Evolutionary conservation across 1,140 invertebrate species (phyloP).

Genomic region (Tetragonula clypearis): DNA sequence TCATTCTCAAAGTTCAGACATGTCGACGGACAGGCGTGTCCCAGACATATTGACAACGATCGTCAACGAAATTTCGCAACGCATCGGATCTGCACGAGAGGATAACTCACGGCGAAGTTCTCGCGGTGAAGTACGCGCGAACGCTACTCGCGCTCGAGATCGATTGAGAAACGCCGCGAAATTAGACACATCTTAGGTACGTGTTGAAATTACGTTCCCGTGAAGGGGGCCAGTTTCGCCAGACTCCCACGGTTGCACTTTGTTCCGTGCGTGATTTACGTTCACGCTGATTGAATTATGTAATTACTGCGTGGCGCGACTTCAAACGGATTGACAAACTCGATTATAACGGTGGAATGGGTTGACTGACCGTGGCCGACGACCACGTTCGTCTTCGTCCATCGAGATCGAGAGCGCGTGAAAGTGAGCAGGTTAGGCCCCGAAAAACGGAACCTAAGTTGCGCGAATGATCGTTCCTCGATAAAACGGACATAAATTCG

Average conservation of each 20-base stretch:
- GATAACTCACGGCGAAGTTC: constrained; percentile 17
- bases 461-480: background rate
- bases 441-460: background rate
- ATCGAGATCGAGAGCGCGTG: background rate
- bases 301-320: constrained; percentile 27
- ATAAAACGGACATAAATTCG: too few relatives aligned
- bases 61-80: constrained; percentile 9
- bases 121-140: background rate
- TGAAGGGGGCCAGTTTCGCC: constrained; percentile 3
- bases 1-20: background rate
- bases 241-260: constrained; percentile 47
- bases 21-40: too few relatives aligned
- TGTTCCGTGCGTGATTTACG: constrained; percentile 33
- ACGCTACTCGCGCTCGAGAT: background rate
- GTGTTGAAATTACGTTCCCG: constrained; percentile 31
- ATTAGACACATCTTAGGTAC: constrained; percentile 42
- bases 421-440: too few relatives aligned
- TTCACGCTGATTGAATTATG: constrained; percentile 49
- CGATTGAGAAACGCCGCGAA: constrained; percentile 30
- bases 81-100: background rate
- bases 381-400: background rate
- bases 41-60: background rate
- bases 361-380: background rate
- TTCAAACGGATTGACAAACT: constrained; percentile 15
- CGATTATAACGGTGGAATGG: constrained; percentile 7